These are phyloP conservation scores for Akabosia matsudoensis DNA, from an alignment of 1,140 invertebrate genomes.

Conservation along the genomic window DNA sequence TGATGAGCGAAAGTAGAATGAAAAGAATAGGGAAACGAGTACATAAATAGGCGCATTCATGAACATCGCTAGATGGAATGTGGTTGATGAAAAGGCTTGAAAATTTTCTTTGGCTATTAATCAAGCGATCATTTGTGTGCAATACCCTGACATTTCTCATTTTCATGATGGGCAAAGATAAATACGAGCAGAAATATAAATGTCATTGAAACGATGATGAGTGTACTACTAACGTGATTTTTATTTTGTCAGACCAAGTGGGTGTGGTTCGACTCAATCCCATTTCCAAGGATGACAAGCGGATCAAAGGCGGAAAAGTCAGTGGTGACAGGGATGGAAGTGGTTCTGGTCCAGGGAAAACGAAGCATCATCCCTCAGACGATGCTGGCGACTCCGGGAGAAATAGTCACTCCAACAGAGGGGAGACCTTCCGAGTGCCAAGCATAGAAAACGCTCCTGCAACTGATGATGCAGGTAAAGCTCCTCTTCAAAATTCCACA, in stretches of 20 bases:
- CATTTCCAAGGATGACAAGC: conserved; percentile 44
- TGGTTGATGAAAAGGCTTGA: too few relatives aligned
- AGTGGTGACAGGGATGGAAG: conserved; percentile 6
- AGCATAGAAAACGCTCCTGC: conserved; percentile 39
- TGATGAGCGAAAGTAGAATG: conserved; percentile 10
- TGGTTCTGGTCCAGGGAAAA: neutral
- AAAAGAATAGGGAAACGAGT: conserved; percentile 3
- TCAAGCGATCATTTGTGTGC: conserved; percentile 10
- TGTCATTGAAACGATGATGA: conserved; percentile 11
- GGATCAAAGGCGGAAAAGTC: conserved; percentile 26
- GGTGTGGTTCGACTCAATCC: conserved; percentile 41
- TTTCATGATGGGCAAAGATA: conserved; percentile 19
- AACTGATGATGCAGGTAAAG: conserved; percentile 32
- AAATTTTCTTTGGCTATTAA: too few relatives aligned
- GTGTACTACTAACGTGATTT: neutral
- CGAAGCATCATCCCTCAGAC: conserved; percentile 14
- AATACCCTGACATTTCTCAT: conserved; percentile 18
- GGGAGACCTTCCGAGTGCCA: conserved; percentile 28
- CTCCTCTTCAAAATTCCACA: neutral
- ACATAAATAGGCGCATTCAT: neutral
- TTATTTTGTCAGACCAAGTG: conserved; percentile 32
- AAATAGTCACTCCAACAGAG: conserved; percentile 19
- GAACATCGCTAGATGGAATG: neutral
- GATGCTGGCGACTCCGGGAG: conserved; percentile 20
- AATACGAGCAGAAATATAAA: too few relatives aligned